A percentile compares a stretch with the other conserved stretches of the same genome.
Conservation (phyloP, 2,113 vertebrate genomes). For the Megaceryle torquata region DNA sequence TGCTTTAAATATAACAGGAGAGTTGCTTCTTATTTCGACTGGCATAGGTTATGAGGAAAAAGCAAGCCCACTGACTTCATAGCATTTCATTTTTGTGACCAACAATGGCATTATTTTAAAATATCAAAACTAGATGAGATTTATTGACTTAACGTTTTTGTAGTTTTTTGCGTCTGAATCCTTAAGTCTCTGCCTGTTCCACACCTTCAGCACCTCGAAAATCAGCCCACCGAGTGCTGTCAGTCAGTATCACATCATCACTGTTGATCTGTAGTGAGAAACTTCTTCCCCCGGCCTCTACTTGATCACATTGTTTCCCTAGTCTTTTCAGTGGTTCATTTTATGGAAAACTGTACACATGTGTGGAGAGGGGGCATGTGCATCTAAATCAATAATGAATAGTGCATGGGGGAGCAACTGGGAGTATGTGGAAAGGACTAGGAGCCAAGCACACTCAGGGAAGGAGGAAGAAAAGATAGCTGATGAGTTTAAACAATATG, state of each 20-base stretch:
- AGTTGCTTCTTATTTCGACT: background rate
- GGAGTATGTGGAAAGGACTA: background rate
- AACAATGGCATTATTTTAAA: background rate
- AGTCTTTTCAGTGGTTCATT: conserved; percentile 1
- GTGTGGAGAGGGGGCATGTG: background rate
- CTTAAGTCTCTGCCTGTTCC: background rate
- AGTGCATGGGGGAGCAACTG: background rate
- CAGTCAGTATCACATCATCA: background rate
- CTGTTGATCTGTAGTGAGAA: conserved; percentile 21
- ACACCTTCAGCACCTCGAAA: background rate
- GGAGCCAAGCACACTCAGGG: background rate
- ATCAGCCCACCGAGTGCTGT: background rate
- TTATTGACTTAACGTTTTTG: conserved; percentile 14
- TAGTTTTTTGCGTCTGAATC: background rate
- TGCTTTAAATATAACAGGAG: background rate
- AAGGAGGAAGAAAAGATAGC: background rate
- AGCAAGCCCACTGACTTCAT: background rate
- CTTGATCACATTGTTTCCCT: conserved; percentile 1
- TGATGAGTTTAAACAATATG: background rate
- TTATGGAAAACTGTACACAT: background rate
- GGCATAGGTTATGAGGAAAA: background rate
- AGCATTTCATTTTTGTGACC: conserved; percentile 4
- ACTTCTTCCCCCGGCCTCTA: background rate
- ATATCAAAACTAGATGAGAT: background rate
- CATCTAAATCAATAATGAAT: background rate